Evolutionary conservation across 2,797 vertebrate genomes (phyloP), one percentile per base, ranked within the genome.

Genomic region (Arnoldichthys spilopterus): DNA sequence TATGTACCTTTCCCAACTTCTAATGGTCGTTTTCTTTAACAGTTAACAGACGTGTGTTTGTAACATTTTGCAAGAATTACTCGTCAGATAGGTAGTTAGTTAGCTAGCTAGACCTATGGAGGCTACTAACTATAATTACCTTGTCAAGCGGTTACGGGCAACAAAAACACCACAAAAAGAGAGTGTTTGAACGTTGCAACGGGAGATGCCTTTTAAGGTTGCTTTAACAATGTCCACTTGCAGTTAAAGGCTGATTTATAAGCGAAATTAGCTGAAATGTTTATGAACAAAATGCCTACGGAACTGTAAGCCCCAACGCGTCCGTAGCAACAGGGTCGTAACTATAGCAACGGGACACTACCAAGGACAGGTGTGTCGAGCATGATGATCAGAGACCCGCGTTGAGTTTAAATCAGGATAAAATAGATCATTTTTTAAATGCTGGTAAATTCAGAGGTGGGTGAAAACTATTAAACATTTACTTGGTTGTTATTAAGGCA

Each of bases 301-400:
- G 26, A 22, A 24, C 28, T 37, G 51, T 24, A 53, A 56, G 32
- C 51, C 20, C 64, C 12, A 47, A 40, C 22, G 1, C 26, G 70
- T 24, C 49, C 9, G 87, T 90, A 87, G 84, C 86, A 74, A 91
- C 91, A 67, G 54, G 75, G 24, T 32, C 70, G 80, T 91, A 64
- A 79, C 91, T 84, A 89, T 90, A 86, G 82, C 86, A 72, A 90
- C 90, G 69, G 56, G 74, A 85, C 74, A 77, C 83, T 67, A 32
- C 54, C 34, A 37, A 53, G 16, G 22, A 62, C 24, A n/a, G 30
- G 16, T 30, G 18, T 28, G 24, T 58, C 24, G 15, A 1, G 6
- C 20, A 45, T 8, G 12, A 12, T 1, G 43, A 45, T 2, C 43
- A 2, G 43, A 45, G 9, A 15, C 11, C 8, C 34, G 8, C 34